These are phyloP conservation scores for Archilochus colubris DNA, from an alignment of 2,113 vertebrate genomes.

Conservation along the genomic window DNA sequence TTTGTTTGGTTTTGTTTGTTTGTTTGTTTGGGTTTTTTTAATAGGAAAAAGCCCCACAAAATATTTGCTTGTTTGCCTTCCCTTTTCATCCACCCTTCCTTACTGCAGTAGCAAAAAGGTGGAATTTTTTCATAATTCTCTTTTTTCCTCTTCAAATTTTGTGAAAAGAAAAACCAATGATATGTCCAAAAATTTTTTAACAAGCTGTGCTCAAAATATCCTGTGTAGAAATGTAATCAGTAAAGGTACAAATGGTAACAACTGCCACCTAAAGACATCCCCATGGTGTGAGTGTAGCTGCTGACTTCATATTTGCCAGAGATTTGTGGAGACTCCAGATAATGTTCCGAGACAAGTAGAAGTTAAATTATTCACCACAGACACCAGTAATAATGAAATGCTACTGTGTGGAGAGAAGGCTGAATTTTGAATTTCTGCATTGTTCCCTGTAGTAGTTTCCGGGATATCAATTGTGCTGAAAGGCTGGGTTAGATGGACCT, in stretches of 20 bases:
- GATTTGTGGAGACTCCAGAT: background rate
- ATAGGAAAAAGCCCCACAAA: background rate
- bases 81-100: background rate
- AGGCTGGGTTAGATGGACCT: background rate
- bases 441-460: rapidly evolving
- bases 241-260: background rate
- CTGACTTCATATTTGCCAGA: background rate
- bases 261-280: background rate
- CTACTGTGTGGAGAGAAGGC: background rate
- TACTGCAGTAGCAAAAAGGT: background rate
- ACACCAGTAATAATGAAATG: background rate
- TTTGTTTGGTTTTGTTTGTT: background rate
- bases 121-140: background rate
- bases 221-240: background rate
- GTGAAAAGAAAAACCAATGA: background rate
- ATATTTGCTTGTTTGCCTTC: background rate
- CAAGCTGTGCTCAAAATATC: background rate
- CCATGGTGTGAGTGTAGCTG: background rate
- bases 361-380: background rate
- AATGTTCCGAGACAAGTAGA: background rate
- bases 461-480: background rate
- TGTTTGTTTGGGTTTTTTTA: background rate
- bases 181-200: background rate
- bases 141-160: background rate
- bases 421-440: background rate